phyloP scores from a whole-genome alignment of 2,888 invertebrate species.

The Euzetes globulus region DNA sequence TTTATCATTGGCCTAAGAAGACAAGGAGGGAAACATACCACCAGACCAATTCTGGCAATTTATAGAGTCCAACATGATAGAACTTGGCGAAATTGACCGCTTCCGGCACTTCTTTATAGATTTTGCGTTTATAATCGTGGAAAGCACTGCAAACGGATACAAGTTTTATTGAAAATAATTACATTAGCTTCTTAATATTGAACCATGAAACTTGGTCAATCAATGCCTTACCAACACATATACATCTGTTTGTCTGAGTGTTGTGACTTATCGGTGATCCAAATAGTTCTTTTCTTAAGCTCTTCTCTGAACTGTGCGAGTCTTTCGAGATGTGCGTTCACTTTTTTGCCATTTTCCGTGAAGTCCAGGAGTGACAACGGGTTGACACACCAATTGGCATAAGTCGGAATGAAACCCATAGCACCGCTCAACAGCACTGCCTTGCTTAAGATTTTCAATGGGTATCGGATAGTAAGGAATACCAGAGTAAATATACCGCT shows the following conservation, averaged over 20 bases:
- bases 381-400: slow-evolving; percentile 8
- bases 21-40: neutral
- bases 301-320: neutral
- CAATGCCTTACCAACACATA: neutral
- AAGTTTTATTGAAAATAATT: too few species aligned
- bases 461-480: neutral
- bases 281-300: neutral
- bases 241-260: neutral
- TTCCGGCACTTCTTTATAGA: slow-evolving; percentile 9
- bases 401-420: neutral
- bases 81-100: neutral
- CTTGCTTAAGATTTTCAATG: neutral
- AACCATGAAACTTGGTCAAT: neutral
- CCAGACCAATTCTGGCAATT: neutral
- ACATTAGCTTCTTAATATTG: too few species aligned
- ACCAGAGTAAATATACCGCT: neutral
- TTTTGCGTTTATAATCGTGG: neutral
- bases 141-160: neutral
- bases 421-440: neutral
- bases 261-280: neutral
- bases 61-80: neutral
- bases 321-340: neutral
- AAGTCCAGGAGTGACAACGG: neutral
- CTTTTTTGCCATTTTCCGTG: neutral
- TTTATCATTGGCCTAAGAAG: too few species aligned